Percentiles rank a stretch among this genome's conserved stretches.
phyloP scores from a whole-genome alignment of 2,888 invertebrate genomes.

The Taphrorychus bicolor region DNA sequence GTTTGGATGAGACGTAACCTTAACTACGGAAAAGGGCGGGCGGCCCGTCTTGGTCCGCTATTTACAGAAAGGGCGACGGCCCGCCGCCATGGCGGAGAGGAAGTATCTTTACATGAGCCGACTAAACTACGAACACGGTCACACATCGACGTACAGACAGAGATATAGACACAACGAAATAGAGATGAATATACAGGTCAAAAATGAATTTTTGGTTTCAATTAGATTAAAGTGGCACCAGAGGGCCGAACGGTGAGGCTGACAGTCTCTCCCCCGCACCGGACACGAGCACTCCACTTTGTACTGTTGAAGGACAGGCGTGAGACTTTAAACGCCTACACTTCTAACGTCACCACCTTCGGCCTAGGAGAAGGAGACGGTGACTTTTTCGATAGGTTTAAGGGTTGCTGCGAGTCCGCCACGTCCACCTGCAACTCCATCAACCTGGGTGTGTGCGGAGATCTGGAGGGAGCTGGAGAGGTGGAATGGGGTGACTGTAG shows the following conservation, averaged over 20 bases:
- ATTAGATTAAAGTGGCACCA: slow-evolving; percentile 61
- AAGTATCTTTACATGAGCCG: slow-evolving; percentile 50
- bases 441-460: slow-evolving; percentile 58
- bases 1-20: slow-evolving; percentile 64
- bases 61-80: slow-evolving; percentile 54
- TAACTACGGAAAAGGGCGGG: slow-evolving; percentile 52
- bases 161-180: slow-evolving; percentile 50
- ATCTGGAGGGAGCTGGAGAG: slow-evolving; percentile 57
- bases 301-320: slow-evolving; percentile 52
- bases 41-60: slow-evolving; percentile 58
- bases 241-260: slow-evolving; percentile 42
- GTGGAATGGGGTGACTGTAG: slow-evolving; percentile 61
- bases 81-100: slow-evolving; percentile 56
- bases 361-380: slow-evolving; percentile 78
- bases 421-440: slow-evolving; percentile 84
- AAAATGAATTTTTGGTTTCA: slow-evolving; percentile 60
- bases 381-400: slow-evolving; percentile 88
- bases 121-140: slow-evolving; percentile 49
- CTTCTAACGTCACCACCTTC: slow-evolving; percentile 58
- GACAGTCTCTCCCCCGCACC: slow-evolving; percentile 16
- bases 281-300: slow-evolving; percentile 53
- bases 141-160: slow-evolving; percentile 53
- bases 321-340: slow-evolving; percentile 49
- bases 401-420: slow-evolving; percentile 80
- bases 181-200: slow-evolving; percentile 51